Evolutionary conservation across 1,140 invertebrate species (phyloP).

Genomic region (Cherax quadricarinatus): DNA sequence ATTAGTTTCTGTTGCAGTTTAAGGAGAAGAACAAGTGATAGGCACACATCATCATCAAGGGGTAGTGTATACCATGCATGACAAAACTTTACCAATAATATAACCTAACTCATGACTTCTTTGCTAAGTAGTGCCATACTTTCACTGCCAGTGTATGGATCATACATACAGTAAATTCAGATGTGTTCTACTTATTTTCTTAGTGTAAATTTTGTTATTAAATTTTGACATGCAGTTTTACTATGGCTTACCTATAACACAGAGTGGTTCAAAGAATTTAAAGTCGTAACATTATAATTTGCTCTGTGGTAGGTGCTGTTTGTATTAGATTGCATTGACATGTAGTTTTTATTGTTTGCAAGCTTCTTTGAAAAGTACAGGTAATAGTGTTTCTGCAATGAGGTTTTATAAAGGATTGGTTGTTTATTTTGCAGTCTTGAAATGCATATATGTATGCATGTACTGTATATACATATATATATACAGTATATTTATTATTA

Average conservation of each 20-base stretch:
- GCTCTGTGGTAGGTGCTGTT: no score
- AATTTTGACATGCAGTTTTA: not conserved
- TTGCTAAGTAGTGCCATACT: not conserved
- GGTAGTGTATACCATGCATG: not conserved
- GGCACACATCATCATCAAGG: not conserved
- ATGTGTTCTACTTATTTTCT: not conserved
- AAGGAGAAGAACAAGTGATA: not conserved
- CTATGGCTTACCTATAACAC: not conserved
- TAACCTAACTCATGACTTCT: not conserved
- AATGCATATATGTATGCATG: no score
- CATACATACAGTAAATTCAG: not conserved
- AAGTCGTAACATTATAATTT: not conserved
- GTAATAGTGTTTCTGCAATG: no score
- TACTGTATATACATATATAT: no score
- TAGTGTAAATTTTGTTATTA: not conserved
- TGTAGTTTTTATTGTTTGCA: no score
- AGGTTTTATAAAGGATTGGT: no score
- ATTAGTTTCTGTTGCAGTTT: constrained; percentile 4
- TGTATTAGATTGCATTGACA: no score
- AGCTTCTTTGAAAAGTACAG: no score
- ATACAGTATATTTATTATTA: no score
- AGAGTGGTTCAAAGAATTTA: not conserved
- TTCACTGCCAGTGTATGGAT: not conserved
- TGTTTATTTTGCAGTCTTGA: no score
- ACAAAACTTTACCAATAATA: not conserved